A percentile compares a stretch with the other conserved stretches of the same genome.
Evolutionary conservation across 2,113 vertebrate genomes (phyloP).

Genomic region (Redunca redunca): DNA sequence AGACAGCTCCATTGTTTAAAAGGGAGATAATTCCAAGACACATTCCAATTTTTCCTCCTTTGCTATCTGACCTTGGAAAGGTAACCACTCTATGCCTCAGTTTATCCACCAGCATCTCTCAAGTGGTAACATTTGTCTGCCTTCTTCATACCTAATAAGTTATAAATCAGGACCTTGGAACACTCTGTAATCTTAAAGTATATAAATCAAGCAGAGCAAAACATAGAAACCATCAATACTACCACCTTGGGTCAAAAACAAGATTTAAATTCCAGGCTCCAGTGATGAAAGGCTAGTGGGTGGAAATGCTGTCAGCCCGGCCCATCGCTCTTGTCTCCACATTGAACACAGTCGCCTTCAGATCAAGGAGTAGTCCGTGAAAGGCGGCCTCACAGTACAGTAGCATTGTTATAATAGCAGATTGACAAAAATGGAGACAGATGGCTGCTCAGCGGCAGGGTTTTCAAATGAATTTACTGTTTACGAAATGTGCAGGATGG

Average conservation of each 20-base stretch:
- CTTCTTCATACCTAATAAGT: not conserved
- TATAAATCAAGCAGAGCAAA: conserved; percentile 54
- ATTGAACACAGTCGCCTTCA: conserved; percentile 30
- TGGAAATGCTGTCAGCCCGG: not conserved
- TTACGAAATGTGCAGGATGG: conserved; percentile 65
- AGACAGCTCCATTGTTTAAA: not conserved
- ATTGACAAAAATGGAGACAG: conserved; percentile 71
- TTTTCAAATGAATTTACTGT: conserved; percentile 72
- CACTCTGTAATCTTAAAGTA: conserved; percentile 24
- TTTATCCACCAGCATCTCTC: conserved; percentile 26
- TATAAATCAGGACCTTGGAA: conserved; percentile 40
- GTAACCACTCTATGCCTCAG: conserved; percentile 23
- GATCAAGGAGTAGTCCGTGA: conserved; percentile 49
- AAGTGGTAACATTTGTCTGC: not conserved
- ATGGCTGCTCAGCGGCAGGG: conserved; percentile 71
- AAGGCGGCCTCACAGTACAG: not conserved
- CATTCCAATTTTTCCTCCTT: not conserved
- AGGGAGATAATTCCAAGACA: not conserved
- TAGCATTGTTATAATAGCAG: conserved; percentile 14
- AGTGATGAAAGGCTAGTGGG: conserved; percentile 1
- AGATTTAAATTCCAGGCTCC: conserved; percentile 45
- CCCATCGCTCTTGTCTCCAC: conserved; percentile 32
- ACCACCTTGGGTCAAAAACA: conserved; percentile 36
- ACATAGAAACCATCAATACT: conserved; percentile 46
- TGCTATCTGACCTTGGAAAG: not conserved